Percentiles rank a stretch among this genome's conserved stretches.
Conservation (phyloP, 2,113 vertebrate genomes). For the Cottus gobio region DNA sequence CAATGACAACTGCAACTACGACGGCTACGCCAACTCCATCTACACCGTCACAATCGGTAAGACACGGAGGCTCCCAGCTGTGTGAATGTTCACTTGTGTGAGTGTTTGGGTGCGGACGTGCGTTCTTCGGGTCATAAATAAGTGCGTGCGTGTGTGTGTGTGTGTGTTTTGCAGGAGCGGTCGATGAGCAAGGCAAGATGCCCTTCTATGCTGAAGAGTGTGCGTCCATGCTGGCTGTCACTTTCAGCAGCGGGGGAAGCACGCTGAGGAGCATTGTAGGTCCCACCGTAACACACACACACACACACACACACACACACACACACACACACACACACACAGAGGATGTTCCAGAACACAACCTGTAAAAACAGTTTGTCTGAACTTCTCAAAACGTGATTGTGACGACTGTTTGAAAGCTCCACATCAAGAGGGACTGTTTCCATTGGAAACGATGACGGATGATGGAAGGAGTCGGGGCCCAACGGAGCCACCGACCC, state of each 20-base stretch:
- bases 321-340: constrained; percentile 11
- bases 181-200: constrained; percentile 93
- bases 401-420: constrained; percentile 18
- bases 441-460: constrained; percentile 26
- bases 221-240: constrained; percentile 96
- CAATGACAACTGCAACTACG: constrained; percentile 97
- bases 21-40: constrained; percentile 98
- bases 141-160: constrained; percentile 12
- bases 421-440: constrained; percentile 32
- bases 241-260: constrained; percentile 93
- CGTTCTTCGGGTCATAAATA: background rate
- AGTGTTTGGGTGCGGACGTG: background rate
- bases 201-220: constrained; percentile 97
- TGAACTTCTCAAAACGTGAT: no score
- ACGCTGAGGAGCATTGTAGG: constrained; percentile 94
- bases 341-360: background rate
- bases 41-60: constrained; percentile 97
- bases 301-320: background rate
- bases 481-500: constrained; percentile 24
- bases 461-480: constrained; percentile 26
- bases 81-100: background rate
- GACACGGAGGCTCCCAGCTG: background rate
- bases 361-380: background rate
- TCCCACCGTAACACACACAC: background rate
- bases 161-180: constrained; percentile 87